Percentiles rank a stretch among this genome's conserved stretches.
Conservation (phyloP, 2,113 vertebrate species). For the Tiliqua scincoides region DNA sequence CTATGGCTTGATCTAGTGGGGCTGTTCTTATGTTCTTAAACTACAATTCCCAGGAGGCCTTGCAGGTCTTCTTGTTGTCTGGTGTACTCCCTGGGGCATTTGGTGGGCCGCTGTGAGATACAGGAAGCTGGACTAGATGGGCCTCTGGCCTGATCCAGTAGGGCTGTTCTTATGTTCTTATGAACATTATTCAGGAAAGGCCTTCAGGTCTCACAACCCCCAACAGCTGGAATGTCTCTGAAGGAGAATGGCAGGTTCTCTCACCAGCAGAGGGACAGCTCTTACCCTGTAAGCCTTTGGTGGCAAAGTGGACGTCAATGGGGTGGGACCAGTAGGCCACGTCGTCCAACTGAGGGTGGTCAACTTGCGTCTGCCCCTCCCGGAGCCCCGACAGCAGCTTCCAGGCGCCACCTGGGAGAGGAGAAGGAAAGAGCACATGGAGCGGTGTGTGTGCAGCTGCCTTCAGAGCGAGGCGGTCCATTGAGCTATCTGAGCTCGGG, state of each 20-base stretch:
- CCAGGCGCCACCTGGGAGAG: conserved; percentile 84
- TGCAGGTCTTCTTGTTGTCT: too few species aligned
- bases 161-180: too few species aligned
- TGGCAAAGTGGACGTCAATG: conserved; percentile 88
- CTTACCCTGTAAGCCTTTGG: conserved; percentile 89
- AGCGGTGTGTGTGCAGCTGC: background rate
- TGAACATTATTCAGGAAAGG: background rate
- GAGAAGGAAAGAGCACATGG: background rate
- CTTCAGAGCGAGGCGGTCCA: background rate
- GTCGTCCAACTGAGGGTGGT: conserved; percentile 83
- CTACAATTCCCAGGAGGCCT: too few species aligned
- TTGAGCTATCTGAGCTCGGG: background rate
- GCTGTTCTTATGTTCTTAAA: too few species aligned
- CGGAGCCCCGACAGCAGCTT: conserved; percentile 84
- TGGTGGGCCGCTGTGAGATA: too few species aligned
- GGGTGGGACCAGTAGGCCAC: conserved; percentile 91
- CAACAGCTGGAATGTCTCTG: background rate
- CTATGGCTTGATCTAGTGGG: too few species aligned
- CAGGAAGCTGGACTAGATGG: too few species aligned
- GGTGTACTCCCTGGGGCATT: too few species aligned
- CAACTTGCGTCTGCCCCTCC: conserved; percentile 92
- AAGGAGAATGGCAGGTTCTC: too few species aligned
- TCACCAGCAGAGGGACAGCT: background rate
- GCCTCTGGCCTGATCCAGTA: too few species aligned
- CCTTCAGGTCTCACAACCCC: background rate